Evolutionary conservation across 1,140 invertebrate species (phyloP), one percentile per base, ranked within the genome.

Genomic region (Cardiocondyla obscurior): DNA sequence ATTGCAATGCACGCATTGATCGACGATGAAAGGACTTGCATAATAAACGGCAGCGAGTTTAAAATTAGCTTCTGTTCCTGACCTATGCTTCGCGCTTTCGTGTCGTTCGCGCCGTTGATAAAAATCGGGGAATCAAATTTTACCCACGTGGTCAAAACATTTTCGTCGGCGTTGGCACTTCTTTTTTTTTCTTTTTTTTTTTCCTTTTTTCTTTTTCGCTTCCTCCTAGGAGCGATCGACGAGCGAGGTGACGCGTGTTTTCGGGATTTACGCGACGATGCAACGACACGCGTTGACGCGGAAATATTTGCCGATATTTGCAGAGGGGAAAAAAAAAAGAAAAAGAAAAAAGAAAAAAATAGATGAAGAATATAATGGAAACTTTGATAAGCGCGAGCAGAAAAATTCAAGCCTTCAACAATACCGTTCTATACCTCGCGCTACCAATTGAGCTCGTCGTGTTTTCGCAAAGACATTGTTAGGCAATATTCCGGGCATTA

Each of bases 31-130:
- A 44, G 42, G 19, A 28, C 65, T 81, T 69, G 77, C 69, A 49
- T 85, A 86, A 86, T 81, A 49, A 85, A 53, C 14, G 53, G n/a
- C 33, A 25, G 3, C 64, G 12, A 14, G 8, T 77, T 74, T 86
- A 87, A 87, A 86, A 87, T 87, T 87, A 87, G 55, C 33, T 16
- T n/a, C 33, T 74, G 65, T 36, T 83, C 36, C 81, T 87, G 84
- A 87, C 84, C 81, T 72, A 72, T 72, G 84, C 70, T 58, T 28
- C 36, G 44, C 36, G 44, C 58, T 62, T 39, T 83, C 57, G 51
- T 67, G 36, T 69, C 67, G 62, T 25, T 51, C 28, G 49, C 28
- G 49, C 62, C 7, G n/a, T 73, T 57, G n/a, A n/a, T n/a, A n/a
- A n/a, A 62, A 51, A 53, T 10, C 44, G 70, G 64, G 36, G 62